Conservation (phyloP, 2,888 invertebrate species). For the Drosophila merina region DNA sequence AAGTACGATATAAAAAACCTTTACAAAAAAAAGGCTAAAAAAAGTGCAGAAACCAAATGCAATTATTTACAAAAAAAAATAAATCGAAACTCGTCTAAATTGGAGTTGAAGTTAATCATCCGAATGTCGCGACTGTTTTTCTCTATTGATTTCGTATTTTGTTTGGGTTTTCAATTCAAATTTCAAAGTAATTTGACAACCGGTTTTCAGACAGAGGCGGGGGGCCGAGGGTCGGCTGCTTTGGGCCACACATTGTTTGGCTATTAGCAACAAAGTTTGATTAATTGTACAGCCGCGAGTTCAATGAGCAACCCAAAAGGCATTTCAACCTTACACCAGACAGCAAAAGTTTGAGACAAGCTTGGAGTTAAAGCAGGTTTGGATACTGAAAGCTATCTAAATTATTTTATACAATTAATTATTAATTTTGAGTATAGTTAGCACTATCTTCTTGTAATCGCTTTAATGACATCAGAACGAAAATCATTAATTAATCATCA, state of each 20-base stretch:
- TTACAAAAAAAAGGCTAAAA: not conserved
- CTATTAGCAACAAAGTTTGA: constrained; percentile 71
- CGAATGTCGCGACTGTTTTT: constrained; percentile 9
- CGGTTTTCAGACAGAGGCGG: constrained; percentile 16
- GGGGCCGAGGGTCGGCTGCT: not conserved
- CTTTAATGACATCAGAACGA: not conserved
- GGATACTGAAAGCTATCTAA: too few relatives aligned
- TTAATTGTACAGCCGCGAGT: constrained; percentile 63
- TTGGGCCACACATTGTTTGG: constrained; percentile 61
- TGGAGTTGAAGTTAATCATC: constrained; percentile 11
- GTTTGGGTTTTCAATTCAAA: constrained; percentile 29
- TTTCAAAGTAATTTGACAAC: constrained; percentile 28
- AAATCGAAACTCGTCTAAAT: constrained; percentile 6
- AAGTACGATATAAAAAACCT: not conserved
- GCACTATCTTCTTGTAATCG: not conserved
- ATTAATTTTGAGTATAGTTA: too few relatives aligned
- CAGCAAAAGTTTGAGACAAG: constrained; percentile 8
- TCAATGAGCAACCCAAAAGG: constrained; percentile 53
- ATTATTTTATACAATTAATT: too few relatives aligned
- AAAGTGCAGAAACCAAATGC: not conserved
- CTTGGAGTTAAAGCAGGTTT: not conserved
- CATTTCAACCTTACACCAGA: constrained; percentile 45
- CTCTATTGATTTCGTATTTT: not conserved
- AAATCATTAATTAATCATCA: constrained; percentile 11
- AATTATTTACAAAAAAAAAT: not conserved